Evolutionary conservation across 2,888 invertebrate genomes (phyloP), one percentile per base, ranked within the genome.

Genomic region (Galerucella calmariensis): DNA sequence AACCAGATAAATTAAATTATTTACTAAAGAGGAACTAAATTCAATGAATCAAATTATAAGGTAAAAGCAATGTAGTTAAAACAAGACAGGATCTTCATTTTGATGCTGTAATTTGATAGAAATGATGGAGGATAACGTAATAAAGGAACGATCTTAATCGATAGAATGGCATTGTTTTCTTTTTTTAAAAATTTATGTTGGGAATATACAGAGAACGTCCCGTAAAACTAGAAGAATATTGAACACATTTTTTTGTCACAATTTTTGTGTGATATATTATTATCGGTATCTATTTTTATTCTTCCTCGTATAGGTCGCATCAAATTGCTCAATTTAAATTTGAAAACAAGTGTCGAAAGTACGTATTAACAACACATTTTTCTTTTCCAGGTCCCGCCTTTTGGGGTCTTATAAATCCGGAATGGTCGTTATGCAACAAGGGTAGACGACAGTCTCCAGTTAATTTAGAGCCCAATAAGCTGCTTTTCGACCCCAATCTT

Each of bases 321-420:
- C 27, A 2, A 27, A 27, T 27, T 4, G 27, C 8, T 1, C 8
- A 35, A 8, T 35, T 35, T 35, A 35, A 35, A 35, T 35, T 35
- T 35, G 35, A 35, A 35, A 35, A 35, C 35, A 35, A 35, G 35
- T 35, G 35, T 35, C 8, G 35, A 35, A 35, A 35, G 8, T 35
- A 35, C 35, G 8, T 35, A 35, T 35, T 35, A 35, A 35, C 35
- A 48, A 48, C 11, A 14, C 14, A 72, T 69, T 59, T 72, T 74
- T 76, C 75, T 66, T 76, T 81, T 89, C 20, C 89, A 97, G 99
- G 99, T 88, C 98, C 98, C 73, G 96, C 96, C 77, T 98, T 98
- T 89, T 99, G 99, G 99, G 98, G 99, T 75, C 90, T 97, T 81
- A 96, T 98, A 89, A 98, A 98, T 89, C 97, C 97, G 63, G 97